Percentiles rank a stretch among this genome's conserved stretches.
Conservation (phyloP, 1,140 invertebrate species). For the Trichomalopsis sarcophagae region DNA sequence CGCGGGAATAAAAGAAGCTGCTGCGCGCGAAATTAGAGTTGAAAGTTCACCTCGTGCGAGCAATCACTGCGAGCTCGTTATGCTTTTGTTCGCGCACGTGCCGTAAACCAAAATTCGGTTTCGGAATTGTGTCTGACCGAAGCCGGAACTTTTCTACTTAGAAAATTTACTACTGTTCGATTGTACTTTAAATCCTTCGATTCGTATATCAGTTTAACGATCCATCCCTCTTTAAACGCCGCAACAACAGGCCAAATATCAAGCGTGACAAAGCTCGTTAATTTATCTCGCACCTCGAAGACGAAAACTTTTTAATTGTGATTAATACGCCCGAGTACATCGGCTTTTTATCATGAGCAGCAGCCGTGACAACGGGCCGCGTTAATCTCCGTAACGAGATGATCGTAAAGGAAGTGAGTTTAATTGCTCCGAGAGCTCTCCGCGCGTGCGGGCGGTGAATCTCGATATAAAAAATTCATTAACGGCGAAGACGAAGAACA, state of each 20-base stretch:
- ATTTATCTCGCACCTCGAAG: constrained; percentile 10
- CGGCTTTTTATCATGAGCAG: neutral
- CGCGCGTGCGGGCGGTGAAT: neutral
- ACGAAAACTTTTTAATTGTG: constrained; percentile 11
- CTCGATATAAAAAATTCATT: neutral
- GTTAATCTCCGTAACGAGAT: constrained; percentile 16
- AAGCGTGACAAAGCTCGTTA: neutral
- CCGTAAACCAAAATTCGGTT: too few species aligned
- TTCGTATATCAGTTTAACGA: neutral
- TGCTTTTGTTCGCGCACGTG: neutral
- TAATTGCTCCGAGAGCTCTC: neutral
- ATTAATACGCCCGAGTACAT: constrained; percentile 17
- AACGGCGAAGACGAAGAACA: neutral
- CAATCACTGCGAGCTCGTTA: neutral
- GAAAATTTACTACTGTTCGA: neutral
- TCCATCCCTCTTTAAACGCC: neutral
- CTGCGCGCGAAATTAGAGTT: neutral
- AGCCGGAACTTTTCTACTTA: neutral
- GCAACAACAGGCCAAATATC: neutral
- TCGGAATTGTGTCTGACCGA: neutral
- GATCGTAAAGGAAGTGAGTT: constrained; percentile 8
- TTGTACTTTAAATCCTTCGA: too few species aligned
- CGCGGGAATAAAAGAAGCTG: neutral
- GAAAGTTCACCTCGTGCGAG: neutral
- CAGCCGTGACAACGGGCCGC: neutral